These are phyloP conservation scores for Catagonus wagneri DNA, from an alignment of 2,113 vertebrate genomes.

Conservation along the genomic window DNA sequence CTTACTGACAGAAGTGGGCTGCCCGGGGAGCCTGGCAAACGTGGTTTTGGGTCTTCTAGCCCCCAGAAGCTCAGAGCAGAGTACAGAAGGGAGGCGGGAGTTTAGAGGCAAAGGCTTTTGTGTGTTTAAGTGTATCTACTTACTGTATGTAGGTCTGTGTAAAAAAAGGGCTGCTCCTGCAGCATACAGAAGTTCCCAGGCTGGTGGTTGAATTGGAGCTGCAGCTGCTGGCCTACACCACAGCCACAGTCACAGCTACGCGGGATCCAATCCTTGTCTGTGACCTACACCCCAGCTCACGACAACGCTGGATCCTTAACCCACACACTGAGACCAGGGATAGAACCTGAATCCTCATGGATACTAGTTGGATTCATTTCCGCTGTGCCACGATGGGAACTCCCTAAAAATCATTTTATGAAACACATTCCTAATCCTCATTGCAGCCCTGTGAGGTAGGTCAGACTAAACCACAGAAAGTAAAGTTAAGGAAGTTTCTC, in stretches of 20 bases:
- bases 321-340: too few species aligned
- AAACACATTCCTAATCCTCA: fast-evolving
- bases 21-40: background rate
- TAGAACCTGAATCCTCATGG: too few species aligned
- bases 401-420: too few species aligned
- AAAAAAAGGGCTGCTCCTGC: background rate
- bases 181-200: too few species aligned
- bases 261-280: too few species aligned
- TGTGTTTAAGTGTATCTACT: background rate
- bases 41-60: background rate
- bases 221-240: too few species aligned
- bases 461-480: background rate
- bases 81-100: background rate
- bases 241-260: too few species aligned
- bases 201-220: too few species aligned
- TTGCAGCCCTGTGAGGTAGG: background rate
- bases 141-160: background rate
- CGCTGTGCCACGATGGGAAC: too few species aligned
- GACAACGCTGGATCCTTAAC: too few species aligned
- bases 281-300: too few species aligned
- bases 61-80: background rate
- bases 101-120: background rate
- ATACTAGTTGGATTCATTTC: too few species aligned
- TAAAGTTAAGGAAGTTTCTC: fast-evolving
- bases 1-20: background rate